Evolutionary conservation across 23 tunicate genomes (phyloP).

Genomic region (Clavelina lepadiformis): DNA sequence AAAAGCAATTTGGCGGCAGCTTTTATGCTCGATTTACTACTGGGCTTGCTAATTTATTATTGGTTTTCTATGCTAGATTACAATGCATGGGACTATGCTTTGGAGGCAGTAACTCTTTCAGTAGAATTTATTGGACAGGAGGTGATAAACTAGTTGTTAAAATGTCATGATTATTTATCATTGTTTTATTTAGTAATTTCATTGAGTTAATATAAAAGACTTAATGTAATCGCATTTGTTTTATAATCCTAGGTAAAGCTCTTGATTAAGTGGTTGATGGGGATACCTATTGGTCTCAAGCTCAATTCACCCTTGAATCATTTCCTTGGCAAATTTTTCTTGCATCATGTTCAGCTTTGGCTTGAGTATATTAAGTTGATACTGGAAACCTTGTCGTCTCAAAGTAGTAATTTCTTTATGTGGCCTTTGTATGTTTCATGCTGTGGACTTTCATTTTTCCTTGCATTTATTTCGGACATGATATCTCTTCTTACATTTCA

Average conservation of each 20-base stretch:
- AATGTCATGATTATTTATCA: not conserved
- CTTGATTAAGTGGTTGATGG: constrained; percentile 84
- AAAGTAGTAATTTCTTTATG: constrained; percentile 7
- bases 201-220: not conserved
- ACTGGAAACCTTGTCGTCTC: constrained; percentile 15
- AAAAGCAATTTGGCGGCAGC: constrained; percentile 5
- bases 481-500: constrained; percentile 63
- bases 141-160: not conserved
- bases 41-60: constrained; percentile 2
- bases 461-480: constrained; percentile 50
- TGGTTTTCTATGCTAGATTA: not conserved
- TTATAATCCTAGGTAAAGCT: constrained; percentile 56
- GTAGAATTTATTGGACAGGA: constrained; percentile 16
- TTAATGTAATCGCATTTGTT: no score
- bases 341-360: constrained; percentile 86
- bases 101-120: constrained; percentile 2
- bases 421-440: constrained; percentile 46
- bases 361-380: constrained; percentile 57
- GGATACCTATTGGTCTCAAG: constrained; percentile 86
- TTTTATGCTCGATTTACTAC: not conserved
- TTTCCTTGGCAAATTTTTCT: constrained; percentile 88
- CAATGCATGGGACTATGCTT: constrained; percentile 4
- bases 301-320: constrained; percentile 69
- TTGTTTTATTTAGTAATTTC: not conserved
- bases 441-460: constrained; percentile 59